Percentiles rank a stretch among this genome's conserved stretches.
These are phyloP conservation scores for Coluber constrictor DNA, from an alignment of 2,797 vertebrate species.

Conservation along the genomic window DNA sequence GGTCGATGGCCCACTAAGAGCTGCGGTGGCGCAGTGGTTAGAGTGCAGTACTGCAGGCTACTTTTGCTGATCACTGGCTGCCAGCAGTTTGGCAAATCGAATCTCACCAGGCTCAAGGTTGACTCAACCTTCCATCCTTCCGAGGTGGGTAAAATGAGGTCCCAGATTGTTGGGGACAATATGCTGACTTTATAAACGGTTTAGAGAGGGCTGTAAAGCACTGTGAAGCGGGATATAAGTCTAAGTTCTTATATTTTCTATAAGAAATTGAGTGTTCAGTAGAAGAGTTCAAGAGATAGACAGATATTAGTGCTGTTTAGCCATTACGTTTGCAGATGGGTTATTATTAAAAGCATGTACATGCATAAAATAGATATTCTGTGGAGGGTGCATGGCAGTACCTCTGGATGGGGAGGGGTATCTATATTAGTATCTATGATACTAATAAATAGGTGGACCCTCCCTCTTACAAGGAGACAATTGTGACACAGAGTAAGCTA, in stretches of 20 bases:
- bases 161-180: too few species aligned
- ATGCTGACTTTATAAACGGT: too few species aligned
- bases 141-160: too few species aligned
- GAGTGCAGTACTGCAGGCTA: too few species aligned
- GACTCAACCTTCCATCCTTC: too few species aligned
- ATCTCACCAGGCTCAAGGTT: too few species aligned
- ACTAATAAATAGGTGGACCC: background rate
- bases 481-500: background rate
- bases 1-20: too few species aligned
- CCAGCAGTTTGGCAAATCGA: too few species aligned
- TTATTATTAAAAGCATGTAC: background rate
- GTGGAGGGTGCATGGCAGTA: background rate
- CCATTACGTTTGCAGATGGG: background rate
- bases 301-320: background rate
- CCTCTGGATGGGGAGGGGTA: background rate
- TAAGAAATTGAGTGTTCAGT: background rate
- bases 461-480: background rate
- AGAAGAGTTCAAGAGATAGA: background rate
- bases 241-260: background rate
- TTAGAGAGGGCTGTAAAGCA: too few species aligned
- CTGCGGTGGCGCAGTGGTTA: too few species aligned
- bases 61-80: too few species aligned
- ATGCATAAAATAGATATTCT: background rate
- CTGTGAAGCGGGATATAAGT: too few species aligned
- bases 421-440: background rate